Evolutionary conservation across 1,140 invertebrate genomes (phyloP).

Genomic region (Drosophila kanapiae): DNA sequence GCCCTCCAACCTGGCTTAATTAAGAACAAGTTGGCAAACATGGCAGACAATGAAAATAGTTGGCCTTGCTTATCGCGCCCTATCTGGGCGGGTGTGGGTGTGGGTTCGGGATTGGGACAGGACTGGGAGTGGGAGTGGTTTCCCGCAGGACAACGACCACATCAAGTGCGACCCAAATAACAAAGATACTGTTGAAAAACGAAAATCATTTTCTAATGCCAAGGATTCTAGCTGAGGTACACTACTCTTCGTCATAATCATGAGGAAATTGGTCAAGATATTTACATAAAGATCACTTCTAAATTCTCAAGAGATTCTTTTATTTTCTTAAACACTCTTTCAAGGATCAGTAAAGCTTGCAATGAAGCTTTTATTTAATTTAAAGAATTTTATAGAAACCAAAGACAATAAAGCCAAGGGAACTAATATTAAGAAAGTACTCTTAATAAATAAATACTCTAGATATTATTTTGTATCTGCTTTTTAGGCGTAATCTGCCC

Average conservation of each 20-base stretch:
- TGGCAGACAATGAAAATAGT: slow-evolving; percentile 74
- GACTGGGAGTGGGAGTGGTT: slow-evolving; percentile 4
- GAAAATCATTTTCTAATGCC: slow-evolving; percentile 8
- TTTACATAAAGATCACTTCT: background rate
- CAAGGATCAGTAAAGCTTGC: background rate
- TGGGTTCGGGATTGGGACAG: background rate
- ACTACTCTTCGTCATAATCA: background rate
- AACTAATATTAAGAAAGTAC: too few species aligned
- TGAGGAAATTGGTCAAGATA: background rate
- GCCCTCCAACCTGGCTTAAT: slow-evolving; percentile 71
- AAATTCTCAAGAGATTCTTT: background rate
- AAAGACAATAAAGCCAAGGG: background rate
- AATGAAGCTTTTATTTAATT: background rate
- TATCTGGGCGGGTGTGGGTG: slow-evolving; percentile 54
- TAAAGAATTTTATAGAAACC: background rate
- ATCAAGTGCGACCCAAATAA: slow-evolving; percentile 39
- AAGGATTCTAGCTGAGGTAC: background rate
- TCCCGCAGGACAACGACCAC: slow-evolving; percentile 67
- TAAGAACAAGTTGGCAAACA: slow-evolving; percentile 79
- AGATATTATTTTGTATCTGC: too few species aligned
- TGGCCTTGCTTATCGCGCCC: slow-evolving; percentile 78
- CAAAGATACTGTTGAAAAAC: slow-evolving; percentile 20
- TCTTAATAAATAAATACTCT: background rate
- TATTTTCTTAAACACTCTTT: background rate
- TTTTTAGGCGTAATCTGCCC: too few species aligned